Conservation (phyloP, 2,888 invertebrate genomes). For the Slavum lentiscoides region DNA sequence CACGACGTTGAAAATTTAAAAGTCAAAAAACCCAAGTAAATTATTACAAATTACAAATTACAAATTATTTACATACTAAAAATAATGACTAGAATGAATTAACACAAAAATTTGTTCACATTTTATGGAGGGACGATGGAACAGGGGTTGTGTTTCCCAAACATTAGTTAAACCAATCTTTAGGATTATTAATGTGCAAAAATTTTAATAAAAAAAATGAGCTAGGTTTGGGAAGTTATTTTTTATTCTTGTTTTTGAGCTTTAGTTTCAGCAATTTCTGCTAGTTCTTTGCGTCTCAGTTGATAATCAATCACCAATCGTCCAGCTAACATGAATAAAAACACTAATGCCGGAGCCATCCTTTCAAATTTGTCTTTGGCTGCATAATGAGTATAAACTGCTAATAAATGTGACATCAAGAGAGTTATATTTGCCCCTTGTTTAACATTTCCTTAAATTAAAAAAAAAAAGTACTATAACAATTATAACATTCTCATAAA, state of each 20-base stretch:
- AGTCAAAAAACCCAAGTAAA: conserved; percentile 22
- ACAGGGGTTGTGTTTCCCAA: conserved; percentile 39
- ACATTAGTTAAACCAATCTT: conserved; percentile 23
- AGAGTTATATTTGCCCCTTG: conserved; percentile 85
- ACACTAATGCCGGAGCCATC: conserved; percentile 82
- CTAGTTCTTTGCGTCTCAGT: conserved; percentile 63
- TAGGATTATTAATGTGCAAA: conserved; percentile 44
- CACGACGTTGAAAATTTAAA: conserved; percentile 12
- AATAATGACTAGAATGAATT: conserved; percentile 49
- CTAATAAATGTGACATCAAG: conserved; percentile 80
- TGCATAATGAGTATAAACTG: conserved; percentile 90
- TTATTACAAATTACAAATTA: conserved; percentile 29
- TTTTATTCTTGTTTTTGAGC: conserved; percentile 63
- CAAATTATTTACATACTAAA: conserved; percentile 47
- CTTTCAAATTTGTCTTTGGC: conserved; percentile 90
- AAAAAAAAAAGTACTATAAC: conserved; percentile 53
- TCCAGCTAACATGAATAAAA: conserved; percentile 89
- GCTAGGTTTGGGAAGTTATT: conserved; percentile 57
- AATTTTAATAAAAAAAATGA: conserved; percentile 32
- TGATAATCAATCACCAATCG: conserved; percentile 82
- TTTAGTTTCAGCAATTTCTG: conserved; percentile 62
- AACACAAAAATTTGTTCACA: conserved; percentile 40
- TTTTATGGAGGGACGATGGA: conserved; percentile 33
- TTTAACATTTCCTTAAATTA: conserved; percentile 81
- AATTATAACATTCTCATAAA: conserved; percentile 44